Percentiles rank a stretch among this genome's conserved stretches.
phyloP scores from a whole-genome alignment of 2,797 vertebrate species.

The Melopsittacus undulatus region DNA sequence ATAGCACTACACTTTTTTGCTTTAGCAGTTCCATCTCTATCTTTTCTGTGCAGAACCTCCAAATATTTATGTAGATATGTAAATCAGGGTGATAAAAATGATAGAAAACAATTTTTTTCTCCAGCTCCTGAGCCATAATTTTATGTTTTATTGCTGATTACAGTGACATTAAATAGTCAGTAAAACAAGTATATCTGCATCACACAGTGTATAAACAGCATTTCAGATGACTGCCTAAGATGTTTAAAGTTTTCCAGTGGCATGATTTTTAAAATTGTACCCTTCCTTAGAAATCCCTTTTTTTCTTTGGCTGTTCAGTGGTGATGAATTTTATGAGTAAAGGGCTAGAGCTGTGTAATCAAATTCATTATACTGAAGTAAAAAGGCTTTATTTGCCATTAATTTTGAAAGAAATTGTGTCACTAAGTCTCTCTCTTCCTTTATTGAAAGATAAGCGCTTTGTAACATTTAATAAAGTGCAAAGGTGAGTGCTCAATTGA shows the following conservation, averaged over 20 bases:
- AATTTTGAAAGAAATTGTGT: constrained; percentile 46
- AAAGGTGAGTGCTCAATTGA: background rate
- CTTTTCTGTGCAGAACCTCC: constrained; percentile 20
- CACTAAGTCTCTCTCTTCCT: constrained; percentile 5
- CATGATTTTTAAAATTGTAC: background rate
- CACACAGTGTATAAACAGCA: background rate
- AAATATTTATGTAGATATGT: constrained; percentile 50
- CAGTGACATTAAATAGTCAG: background rate
- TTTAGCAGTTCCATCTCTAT: background rate
- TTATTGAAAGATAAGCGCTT: constrained; percentile 24
- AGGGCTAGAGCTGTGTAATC: background rate
- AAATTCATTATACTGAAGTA: constrained; percentile 25
- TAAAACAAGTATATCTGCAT: constrained; percentile 40
- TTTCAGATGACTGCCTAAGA: background rate
- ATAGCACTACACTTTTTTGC: background rate
- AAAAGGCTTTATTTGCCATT: constrained; percentile 56
- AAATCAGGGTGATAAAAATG: constrained; percentile 56
- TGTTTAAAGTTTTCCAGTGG: background rate
- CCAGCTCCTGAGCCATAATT: constrained; percentile 25
- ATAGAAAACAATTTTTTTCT: background rate
- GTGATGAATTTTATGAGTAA: background rate
- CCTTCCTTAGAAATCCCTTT: background rate
- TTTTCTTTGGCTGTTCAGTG: background rate
- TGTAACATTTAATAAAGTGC: constrained; percentile 25
- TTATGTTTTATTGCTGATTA: constrained; percentile 54